A percentile compares a stretch with the other conserved stretches of the same genome.
Conservation (phyloP, 2,888 invertebrate genomes). For the Vesta saturnalis region DNA sequence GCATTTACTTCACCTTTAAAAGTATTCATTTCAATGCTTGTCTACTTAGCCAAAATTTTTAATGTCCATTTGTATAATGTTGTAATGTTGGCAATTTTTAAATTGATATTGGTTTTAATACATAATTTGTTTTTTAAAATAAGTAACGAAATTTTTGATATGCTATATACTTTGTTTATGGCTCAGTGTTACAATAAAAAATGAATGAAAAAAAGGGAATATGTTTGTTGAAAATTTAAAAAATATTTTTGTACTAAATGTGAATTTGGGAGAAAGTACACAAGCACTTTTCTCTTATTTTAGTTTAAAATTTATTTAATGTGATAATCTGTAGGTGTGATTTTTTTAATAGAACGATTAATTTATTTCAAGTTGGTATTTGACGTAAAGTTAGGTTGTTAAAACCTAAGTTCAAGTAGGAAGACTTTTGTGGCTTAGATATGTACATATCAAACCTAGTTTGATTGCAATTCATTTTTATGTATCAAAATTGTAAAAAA, state of each 20-base stretch:
- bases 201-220: background rate
- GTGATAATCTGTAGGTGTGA: no score
- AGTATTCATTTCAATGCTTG: background rate
- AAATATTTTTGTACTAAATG: background rate
- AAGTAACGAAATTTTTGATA: background rate
- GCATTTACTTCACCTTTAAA: slow-evolving; percentile 1
- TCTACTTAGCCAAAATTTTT: background rate
- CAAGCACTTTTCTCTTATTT: background rate
- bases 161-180: background rate
- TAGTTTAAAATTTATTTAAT: no score
- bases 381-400: no score
- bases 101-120: background rate
- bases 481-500: background rate
- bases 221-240: background rate
- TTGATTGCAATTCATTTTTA: slow-evolving; percentile 1
- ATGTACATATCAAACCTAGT: slow-evolving; percentile 7
- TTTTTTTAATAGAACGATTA: no score
- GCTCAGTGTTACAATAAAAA: no score
- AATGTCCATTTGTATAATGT: background rate
- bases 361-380: no score
- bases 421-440: background rate
- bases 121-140: background rate
- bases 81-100: background rate
- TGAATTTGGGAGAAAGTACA: background rate
- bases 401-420: background rate